phyloP scores from a whole-genome alignment of 2,888 invertebrate genomes.

The Orgyia antiqua region DNA sequence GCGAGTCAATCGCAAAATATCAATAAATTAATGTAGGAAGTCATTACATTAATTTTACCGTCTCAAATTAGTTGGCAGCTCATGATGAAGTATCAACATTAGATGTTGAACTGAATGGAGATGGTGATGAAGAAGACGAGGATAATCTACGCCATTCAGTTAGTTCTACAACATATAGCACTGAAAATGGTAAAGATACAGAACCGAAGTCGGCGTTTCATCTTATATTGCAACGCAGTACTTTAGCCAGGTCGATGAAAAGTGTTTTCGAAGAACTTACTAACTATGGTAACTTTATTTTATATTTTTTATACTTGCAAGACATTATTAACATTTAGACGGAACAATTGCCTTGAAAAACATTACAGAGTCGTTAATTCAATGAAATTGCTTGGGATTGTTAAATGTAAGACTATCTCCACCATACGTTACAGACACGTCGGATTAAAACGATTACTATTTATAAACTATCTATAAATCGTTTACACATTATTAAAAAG shows the following conservation, averaged over 20 bases:
- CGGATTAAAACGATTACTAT: too few species aligned
- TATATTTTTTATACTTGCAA: too few species aligned
- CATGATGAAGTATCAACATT: conserved; percentile 79
- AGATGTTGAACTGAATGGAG: conserved; percentile 62
- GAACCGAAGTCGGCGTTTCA: conserved; percentile 83
- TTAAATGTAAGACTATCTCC: too few species aligned
- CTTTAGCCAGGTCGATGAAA: conserved; percentile 90
- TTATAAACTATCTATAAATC: too few species aligned
- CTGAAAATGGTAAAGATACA: conserved; percentile 36
- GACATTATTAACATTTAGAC: neutral
- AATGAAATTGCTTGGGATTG: too few species aligned
- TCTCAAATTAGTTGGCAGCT: conserved; percentile 67
- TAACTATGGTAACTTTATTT: conserved; percentile 79
- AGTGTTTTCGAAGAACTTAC: conserved; percentile 87
- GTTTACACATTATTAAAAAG: too few species aligned
- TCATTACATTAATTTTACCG: too few species aligned
- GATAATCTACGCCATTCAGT: conserved; percentile 58
- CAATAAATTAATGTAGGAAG: too few species aligned
- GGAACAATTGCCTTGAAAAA: neutral
- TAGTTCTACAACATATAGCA: conserved; percentile 50
- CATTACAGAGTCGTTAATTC: too few species aligned
- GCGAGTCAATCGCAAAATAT: too few species aligned
- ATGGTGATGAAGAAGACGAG: conserved; percentile 59
- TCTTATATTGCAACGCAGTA: conserved; percentile 88
- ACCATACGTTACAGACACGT: too few species aligned